A percentile compares a stretch with the other conserved stretches of the same genome.
phyloP scores from a whole-genome alignment of 1,140 invertebrate genomes.

The Drosophila arizonae region DNA sequence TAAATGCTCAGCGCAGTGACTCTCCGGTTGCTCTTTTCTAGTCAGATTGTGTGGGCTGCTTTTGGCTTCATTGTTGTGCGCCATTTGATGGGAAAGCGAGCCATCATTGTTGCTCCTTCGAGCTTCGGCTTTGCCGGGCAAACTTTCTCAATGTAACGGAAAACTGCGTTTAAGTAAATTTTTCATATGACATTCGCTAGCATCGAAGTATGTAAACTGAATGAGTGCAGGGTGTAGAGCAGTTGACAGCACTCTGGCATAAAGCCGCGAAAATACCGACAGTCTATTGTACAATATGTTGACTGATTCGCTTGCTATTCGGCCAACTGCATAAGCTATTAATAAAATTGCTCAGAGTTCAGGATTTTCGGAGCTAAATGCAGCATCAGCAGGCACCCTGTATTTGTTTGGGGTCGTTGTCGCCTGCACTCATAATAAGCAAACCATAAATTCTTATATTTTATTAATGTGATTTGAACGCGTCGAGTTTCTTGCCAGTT shows the following conservation, averaged over 20 bases:
- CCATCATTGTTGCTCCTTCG: slow-evolving; percentile 58
- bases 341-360: not conserved
- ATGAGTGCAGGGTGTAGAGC: slow-evolving; percentile 6
- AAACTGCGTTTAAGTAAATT: slow-evolving; percentile 80
- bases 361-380: not conserved
- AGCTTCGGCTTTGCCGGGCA: slow-evolving; percentile 53
- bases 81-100: slow-evolving; percentile 39
- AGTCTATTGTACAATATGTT: not conserved
- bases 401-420: slow-evolving; percentile 28
- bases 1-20: slow-evolving; percentile 12
- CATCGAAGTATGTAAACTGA: slow-evolving; percentile 7
- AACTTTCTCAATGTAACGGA: slow-evolving; percentile 80
- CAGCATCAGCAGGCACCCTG: slow-evolving; percentile 36
- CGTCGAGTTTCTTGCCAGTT: slow-evolving; percentile 58
- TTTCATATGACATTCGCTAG: slow-evolving; percentile 53
- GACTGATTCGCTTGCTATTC: not conserved
- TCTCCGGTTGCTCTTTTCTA: slow-evolving; percentile 36
- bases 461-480: slow-evolving; percentile 76
- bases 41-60: slow-evolving; percentile 27
- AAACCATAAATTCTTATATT: slow-evolving; percentile 78
- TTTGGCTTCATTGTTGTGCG: slow-evolving; percentile 56
- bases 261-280: not conserved
- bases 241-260: not conserved
- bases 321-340: not conserved
- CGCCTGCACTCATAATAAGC: slow-evolving; percentile 64